phyloP scores from a whole-genome alignment of 2,113 vertebrate species.

The Lagopus muta region DNA sequence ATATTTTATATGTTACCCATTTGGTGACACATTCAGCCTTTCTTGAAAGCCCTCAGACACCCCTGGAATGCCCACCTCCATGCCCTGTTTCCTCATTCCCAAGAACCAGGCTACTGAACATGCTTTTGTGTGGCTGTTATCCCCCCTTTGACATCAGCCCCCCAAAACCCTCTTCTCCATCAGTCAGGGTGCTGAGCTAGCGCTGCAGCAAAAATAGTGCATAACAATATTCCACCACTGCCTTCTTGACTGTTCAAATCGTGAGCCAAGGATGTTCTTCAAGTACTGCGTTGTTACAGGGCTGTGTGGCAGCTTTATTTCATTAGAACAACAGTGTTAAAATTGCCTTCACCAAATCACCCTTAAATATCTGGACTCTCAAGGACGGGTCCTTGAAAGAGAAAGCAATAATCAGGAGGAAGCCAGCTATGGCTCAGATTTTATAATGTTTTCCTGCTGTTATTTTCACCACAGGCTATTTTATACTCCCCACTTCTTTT shows the following conservation, averaged over 20 bases:
- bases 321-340: constrained; percentile 25
- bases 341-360: constrained; percentile 46
- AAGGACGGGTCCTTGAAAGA: constrained; percentile 67
- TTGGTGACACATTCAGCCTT: background rate
- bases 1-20: background rate
- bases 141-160: constrained; percentile 1
- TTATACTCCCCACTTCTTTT: constrained; percentile 59
- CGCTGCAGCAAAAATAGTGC: background rate
- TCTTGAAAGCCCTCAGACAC: background rate
- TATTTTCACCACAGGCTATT: constrained; percentile 76
- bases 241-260: background rate
- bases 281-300: background rate
- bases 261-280: constrained; percentile 7
- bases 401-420: constrained; percentile 76
- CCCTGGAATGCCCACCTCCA: background rate
- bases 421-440: constrained; percentile 68
- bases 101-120: background rate
- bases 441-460: constrained; percentile 81
- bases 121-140: background rate
- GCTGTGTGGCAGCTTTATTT: constrained; percentile 26
- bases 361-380: constrained; percentile 58
- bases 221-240: background rate
- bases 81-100: background rate
- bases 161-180: background rate
- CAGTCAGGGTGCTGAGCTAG: background rate